Conservation (phyloP, 1,140 invertebrate species). For the Achatina immaculata region DNA sequence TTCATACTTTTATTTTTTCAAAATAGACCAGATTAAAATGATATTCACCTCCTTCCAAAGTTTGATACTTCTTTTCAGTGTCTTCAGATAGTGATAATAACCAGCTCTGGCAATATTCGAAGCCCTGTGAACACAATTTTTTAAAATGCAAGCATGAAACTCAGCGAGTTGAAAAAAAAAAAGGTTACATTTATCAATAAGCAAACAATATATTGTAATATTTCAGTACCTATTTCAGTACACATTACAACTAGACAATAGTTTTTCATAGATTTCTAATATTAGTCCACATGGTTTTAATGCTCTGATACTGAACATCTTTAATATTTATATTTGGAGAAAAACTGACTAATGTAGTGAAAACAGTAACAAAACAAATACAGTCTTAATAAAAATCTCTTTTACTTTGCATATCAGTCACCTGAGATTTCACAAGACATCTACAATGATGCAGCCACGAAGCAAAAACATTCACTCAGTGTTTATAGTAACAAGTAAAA, state of each 20-base stretch:
- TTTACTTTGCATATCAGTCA: too few relatives aligned
- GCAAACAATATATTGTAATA: not conserved
- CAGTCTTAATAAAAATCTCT: too few relatives aligned
- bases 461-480: too few relatives aligned
- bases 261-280: not conserved
- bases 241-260: not conserved
- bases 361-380: too few relatives aligned
- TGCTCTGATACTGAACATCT: too few relatives aligned
- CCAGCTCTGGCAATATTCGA: constrained; percentile 1
- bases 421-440: too few relatives aligned
- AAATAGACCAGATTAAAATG: not conserved
- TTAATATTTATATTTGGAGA: too few relatives aligned
- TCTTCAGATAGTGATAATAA: not conserved
- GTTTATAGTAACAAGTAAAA: too few relatives aligned
- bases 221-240: not conserved
- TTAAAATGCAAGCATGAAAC: not conserved
- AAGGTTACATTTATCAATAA: not conserved
- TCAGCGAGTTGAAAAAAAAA: not conserved
- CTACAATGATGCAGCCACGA: too few relatives aligned
- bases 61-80: not conserved
- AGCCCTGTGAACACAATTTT: not conserved
- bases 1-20: not conserved
- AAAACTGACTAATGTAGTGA: too few relatives aligned
- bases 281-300: not conserved
- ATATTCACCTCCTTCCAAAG: constrained; percentile 8